Conservation (phyloP, 2,797 vertebrate species). For the Chelon auratus region DNA sequence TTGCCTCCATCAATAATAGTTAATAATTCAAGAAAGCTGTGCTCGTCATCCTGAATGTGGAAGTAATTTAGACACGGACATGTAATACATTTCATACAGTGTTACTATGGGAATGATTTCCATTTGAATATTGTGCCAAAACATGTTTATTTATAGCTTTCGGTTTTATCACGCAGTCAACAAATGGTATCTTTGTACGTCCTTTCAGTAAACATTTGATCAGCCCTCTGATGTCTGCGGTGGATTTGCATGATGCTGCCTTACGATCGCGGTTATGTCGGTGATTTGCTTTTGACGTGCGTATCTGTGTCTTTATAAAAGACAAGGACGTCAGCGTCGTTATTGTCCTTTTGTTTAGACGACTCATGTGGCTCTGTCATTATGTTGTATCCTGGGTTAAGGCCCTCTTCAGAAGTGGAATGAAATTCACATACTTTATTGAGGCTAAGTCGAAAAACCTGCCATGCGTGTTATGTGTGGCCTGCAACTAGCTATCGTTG, state of each 20-base stretch:
- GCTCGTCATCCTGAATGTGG: neutral
- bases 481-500: conserved; percentile 2
- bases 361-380: conserved; percentile 16
- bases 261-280: conserved; percentile 7
- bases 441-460: neutral
- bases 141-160: neutral
- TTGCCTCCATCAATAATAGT: neutral
- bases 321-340: conserved; percentile 25
- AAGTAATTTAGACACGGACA: neutral
- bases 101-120: neutral
- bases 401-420: conserved; percentile 8
- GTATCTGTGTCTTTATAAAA: conserved; percentile 38
- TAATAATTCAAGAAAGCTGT: neutral
- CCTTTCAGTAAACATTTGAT: conserved; percentile 41
- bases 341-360: conserved; percentile 37
- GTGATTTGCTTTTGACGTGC: conserved; percentile 37
- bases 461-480: conserved; percentile 6
- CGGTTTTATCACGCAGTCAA: neutral
- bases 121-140: neutral
- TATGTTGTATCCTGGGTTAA: conserved; percentile 4
- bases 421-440: neutral
- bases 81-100: neutral
- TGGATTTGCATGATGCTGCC: conserved; percentile 35
- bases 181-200: conserved; percentile 7
- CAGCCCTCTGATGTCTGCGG: neutral